Evolutionary conservation across 1,140 invertebrate species (phyloP).

Genomic region (Arion vulgaris): DNA sequence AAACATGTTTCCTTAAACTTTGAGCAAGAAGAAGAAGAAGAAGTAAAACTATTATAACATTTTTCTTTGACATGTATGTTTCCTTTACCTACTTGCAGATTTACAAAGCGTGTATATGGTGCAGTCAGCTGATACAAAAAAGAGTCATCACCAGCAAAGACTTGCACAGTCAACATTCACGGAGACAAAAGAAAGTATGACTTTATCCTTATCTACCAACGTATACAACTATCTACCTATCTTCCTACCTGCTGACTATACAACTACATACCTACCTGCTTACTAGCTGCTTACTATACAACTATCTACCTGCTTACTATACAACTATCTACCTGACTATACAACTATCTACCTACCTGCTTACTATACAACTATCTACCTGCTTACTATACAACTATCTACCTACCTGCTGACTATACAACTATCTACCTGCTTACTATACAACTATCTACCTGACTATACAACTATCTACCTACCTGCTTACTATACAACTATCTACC

Average conservation of each 20-base stretch:
- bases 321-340: neutral
- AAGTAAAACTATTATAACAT: no score
- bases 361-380: neutral
- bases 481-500: neutral
- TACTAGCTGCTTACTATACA: no score
- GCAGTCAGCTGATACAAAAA: neutral
- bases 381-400: neutral
- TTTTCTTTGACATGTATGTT: no score
- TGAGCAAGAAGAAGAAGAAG: no score
- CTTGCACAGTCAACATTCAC: constrained; percentile 1
- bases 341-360: no score
- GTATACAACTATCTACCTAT: neutral
- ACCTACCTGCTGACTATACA: neutral
- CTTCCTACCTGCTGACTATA: neutral
- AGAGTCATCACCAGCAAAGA: constrained; percentile 19
- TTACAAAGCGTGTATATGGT: neutral
- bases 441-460: neutral
- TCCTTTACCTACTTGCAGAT: neutral
- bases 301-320: neutral
- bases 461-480: neutral
- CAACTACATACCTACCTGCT: no score
- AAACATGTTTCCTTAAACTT: no score
- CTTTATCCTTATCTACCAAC: no score
- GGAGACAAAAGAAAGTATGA: constrained; percentile 14
- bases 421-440: neutral